These are phyloP conservation scores for Onychomys leucogaster DNA, from an alignment of 2,797 vertebrate genomes.

Conservation along the genomic window DNA sequence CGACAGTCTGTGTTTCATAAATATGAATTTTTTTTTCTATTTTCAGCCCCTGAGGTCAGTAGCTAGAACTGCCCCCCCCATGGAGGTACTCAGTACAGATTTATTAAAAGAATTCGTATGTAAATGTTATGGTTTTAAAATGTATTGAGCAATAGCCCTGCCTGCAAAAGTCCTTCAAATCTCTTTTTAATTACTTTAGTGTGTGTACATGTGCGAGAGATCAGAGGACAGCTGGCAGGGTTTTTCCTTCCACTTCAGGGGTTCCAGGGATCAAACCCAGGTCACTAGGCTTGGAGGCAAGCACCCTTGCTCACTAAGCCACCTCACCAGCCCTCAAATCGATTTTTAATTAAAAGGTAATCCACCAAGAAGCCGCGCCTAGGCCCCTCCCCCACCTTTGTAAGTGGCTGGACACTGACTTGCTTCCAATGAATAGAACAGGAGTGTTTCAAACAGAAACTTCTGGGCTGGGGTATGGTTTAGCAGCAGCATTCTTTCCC, in stretches of 20 bases:
- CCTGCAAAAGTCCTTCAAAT: background rate
- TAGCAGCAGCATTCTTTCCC: background rate
- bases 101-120: background rate
- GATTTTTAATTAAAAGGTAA: conserved; percentile 6
- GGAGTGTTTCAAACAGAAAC: background rate
- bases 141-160: background rate
- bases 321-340: background rate
- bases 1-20: background rate
- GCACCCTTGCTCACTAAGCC: background rate
- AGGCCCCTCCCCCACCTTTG: background rate
- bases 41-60: background rate
- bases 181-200: background rate
- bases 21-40: background rate
- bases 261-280: background rate
- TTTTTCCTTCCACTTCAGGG: background rate
- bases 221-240: background rate
- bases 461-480: too few relatives aligned
- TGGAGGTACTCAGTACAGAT: background rate
- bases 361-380: background rate
- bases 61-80: background rate
- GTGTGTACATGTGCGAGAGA: background rate
- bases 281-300: background rate
- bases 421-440: background rate
- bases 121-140: background rate
- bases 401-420: background rate